These are phyloP conservation scores for Macroglossus sobrinus DNA, from an alignment of 2,113 vertebrate genomes.

Conservation along the genomic window DNA sequence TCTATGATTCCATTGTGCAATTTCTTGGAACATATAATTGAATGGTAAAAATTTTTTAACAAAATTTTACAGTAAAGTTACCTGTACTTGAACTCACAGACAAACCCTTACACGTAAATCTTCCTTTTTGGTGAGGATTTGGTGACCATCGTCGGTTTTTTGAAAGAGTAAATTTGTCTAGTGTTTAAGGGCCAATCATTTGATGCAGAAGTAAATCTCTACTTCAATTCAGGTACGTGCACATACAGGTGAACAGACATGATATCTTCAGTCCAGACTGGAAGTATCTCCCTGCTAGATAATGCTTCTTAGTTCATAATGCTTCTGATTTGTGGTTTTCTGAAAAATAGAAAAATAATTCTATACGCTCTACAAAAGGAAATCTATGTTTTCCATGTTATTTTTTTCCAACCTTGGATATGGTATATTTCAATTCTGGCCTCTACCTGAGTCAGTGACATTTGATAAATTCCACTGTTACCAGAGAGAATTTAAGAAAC, in stretches of 20 bases:
- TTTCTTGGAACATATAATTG: slow-evolving; percentile 27
- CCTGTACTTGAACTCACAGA: not conserved
- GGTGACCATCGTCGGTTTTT: not conserved
- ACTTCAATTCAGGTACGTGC: not conserved
- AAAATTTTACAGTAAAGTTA: not conserved
- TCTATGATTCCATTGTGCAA: slow-evolving; percentile 47
- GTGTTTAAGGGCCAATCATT: not conserved
- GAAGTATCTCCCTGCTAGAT: not conserved
- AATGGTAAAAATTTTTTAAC: not conserved
- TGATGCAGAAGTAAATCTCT: not conserved
- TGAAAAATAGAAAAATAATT: not conserved
- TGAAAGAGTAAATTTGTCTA: not conserved
- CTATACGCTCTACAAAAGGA: not conserved
- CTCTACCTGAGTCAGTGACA: not conserved
- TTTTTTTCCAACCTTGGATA: not conserved
- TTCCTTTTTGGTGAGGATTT: not conserved
- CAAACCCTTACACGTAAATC: not conserved
- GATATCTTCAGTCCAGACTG: not conserved
- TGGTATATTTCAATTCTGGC: not conserved
- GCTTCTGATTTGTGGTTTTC: not conserved
- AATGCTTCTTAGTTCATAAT: not conserved
- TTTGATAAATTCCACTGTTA: not conserved
- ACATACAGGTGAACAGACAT: not conserved
- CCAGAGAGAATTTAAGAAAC: not conserved
- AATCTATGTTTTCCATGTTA: not conserved